These are phyloP conservation scores for Takifugu bimaculatus DNA, from an alignment of 2,113 vertebrate species.

Conservation along the genomic window DNA sequence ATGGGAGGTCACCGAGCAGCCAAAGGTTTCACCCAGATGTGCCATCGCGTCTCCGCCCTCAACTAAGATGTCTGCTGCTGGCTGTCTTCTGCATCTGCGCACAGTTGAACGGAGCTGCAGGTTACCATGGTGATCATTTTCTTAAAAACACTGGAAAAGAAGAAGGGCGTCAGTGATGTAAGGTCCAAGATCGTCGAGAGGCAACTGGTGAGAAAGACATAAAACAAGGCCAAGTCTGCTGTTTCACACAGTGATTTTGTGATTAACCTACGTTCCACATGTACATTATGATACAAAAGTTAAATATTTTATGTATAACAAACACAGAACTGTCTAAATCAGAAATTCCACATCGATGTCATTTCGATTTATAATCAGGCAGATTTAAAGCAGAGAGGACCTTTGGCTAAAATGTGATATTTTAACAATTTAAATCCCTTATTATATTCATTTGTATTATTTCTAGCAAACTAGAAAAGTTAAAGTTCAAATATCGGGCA, in stretches of 20 bases:
- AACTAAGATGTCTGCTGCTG: conserved; percentile 57
- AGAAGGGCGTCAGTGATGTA: conserved; percentile 80
- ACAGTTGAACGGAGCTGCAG: conserved; percentile 48
- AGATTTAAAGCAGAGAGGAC: too few species aligned
- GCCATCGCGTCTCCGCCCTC: conserved; percentile 29
- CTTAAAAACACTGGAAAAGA: conserved; percentile 82
- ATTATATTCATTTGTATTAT: background rate
- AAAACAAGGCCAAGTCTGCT: too few species aligned
- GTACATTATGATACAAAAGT: too few species aligned
- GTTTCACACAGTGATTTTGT: too few species aligned
- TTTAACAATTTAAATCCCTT: too few species aligned
- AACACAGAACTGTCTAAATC: too few species aligned
- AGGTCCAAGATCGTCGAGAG: conserved; percentile 69
- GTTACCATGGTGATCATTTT: conserved; percentile 86
- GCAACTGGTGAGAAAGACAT: conserved; percentile 73
- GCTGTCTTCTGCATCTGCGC: conserved; percentile 48
- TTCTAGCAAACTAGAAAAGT: too few species aligned
- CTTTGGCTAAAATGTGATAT: background rate
- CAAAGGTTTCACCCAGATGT: conserved; percentile 31
- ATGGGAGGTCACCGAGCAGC: conserved; percentile 58
- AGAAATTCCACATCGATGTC: too few species aligned
- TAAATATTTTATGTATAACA: too few species aligned
- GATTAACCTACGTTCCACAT: too few species aligned
- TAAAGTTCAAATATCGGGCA: too few species aligned
- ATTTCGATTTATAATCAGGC: too few species aligned